A percentile compares a stretch with the other conserved stretches of the same genome.
Evolutionary conservation across 1,140 invertebrate genomes (phyloP).

Genomic region (Formica selysi): DNA sequence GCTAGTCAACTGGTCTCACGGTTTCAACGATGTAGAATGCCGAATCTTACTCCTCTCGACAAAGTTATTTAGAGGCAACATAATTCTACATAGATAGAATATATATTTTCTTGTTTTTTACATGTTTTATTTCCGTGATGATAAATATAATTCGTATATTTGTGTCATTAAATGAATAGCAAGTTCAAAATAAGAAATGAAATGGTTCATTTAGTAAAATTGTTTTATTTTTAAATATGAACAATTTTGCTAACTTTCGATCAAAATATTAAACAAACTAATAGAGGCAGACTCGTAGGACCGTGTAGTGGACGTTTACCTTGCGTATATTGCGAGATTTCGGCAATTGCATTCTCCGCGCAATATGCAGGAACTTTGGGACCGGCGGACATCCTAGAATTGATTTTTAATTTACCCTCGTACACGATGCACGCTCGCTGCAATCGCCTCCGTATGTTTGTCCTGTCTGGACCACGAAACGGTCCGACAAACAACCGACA

Average conservation of each 20-base stretch:
- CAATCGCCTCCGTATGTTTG: slow-evolving; percentile 76
- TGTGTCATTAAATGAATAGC: neutral
- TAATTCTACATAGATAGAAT: neutral
- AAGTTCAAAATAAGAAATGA: neutral
- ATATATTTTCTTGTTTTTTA: neutral
- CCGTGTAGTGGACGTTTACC: neutral
- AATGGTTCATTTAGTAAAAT: neutral
- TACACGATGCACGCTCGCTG: slow-evolving; percentile 40
- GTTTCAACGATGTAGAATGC: neutral
- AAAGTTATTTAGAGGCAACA: neutral
- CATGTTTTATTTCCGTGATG: neutral
- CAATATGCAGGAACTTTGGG: slow-evolving; percentile 10
- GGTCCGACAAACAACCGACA: slow-evolving; percentile 77
- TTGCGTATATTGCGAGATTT: slow-evolving; percentile 16
- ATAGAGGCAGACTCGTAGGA: neutral
- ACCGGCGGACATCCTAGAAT: slow-evolving; percentile 66
- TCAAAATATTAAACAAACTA: slow-evolving; percentile 11
- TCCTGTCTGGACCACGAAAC: slow-evolving; percentile 77
- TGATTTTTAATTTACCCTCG: slow-evolving; percentile 83
- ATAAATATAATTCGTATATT: neutral
- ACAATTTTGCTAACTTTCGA: neutral
- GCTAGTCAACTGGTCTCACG: slow-evolving; percentile 49
- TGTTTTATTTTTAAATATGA: neutral
- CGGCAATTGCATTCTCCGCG: neutral
- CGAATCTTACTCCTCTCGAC: slow-evolving; percentile 10